Conservation (phyloP, 2,113 vertebrate species). For the Oreotrochilus melanogaster region DNA sequence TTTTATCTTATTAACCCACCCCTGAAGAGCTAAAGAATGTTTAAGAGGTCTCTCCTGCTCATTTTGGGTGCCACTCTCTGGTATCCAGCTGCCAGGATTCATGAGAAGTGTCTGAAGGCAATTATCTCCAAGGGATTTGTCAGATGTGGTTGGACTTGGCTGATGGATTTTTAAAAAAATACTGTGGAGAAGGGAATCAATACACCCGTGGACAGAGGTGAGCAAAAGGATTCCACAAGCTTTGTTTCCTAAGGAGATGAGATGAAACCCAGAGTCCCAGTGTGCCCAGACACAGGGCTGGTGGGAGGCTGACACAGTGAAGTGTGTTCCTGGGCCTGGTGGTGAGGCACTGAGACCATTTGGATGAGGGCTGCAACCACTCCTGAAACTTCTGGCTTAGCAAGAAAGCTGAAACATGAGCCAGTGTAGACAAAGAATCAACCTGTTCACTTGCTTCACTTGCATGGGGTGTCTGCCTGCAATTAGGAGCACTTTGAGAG, state of each 20-base stretch:
- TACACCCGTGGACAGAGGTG: background rate
- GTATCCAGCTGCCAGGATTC: background rate
- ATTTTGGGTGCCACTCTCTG: background rate
- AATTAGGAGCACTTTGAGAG: background rate
- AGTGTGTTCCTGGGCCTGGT: background rate
- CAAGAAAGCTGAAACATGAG: background rate
- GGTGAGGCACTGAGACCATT: background rate
- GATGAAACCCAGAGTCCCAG: background rate
- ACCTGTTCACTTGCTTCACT: background rate
- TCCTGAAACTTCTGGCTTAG: background rate
- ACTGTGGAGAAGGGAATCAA: background rate
- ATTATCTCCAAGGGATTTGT: background rate
- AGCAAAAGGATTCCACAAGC: background rate
- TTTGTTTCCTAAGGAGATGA: background rate
- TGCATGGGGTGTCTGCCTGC: background rate
- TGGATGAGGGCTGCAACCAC: background rate
- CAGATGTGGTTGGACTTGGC: background rate
- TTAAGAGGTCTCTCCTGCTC: background rate
- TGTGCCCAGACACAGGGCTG: background rate
- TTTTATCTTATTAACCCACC: background rate
- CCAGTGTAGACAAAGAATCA: background rate
- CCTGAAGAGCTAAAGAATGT: background rate
- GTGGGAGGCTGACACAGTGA: background rate
- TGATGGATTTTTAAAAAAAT: background rate
- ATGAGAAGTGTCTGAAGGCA: background rate